Conservation (phyloP, 2,797 vertebrate species). For the Prunella strophiata region DNA sequence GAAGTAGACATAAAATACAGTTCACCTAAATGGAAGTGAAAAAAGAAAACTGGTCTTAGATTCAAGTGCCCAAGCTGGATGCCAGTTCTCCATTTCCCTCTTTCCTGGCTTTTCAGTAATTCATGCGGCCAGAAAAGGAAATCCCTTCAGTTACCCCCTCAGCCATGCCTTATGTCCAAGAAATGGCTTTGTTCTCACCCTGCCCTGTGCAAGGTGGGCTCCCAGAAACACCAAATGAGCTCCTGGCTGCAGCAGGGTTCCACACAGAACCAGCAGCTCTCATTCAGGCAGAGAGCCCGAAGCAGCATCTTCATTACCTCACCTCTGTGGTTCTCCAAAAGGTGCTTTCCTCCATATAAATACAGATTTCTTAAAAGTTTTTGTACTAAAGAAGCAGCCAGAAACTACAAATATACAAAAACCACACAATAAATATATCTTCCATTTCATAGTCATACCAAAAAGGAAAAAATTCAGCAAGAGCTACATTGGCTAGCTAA, state of each 20-base stretch:
- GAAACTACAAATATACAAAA: background rate
- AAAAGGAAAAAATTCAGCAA: background rate
- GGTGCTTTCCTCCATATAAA: background rate
- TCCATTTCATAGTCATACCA: background rate
- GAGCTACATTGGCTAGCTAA: background rate
- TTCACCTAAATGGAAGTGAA: slow-evolving; percentile 76
- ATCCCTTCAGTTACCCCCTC: background rate
- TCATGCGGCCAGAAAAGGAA: background rate
- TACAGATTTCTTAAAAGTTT: background rate
- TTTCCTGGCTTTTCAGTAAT: background rate
- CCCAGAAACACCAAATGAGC: background rate
- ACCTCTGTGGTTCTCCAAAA: background rate
- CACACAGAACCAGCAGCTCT: background rate
- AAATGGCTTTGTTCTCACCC: background rate
- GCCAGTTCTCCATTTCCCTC: background rate
- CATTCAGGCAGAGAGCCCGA: background rate
- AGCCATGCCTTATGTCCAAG: background rate
- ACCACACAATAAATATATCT: background rate
- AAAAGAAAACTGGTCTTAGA: background rate
- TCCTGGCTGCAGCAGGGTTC: background rate
- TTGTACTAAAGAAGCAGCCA: background rate
- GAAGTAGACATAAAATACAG: slow-evolving; percentile 87
- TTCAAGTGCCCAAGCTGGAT: background rate
- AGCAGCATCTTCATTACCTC: background rate
- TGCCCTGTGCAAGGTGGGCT: background rate